These are phyloP conservation scores for Puntigrus tetrazona DNA, from an alignment of 2,113 vertebrate species.

Conservation along the genomic window DNA sequence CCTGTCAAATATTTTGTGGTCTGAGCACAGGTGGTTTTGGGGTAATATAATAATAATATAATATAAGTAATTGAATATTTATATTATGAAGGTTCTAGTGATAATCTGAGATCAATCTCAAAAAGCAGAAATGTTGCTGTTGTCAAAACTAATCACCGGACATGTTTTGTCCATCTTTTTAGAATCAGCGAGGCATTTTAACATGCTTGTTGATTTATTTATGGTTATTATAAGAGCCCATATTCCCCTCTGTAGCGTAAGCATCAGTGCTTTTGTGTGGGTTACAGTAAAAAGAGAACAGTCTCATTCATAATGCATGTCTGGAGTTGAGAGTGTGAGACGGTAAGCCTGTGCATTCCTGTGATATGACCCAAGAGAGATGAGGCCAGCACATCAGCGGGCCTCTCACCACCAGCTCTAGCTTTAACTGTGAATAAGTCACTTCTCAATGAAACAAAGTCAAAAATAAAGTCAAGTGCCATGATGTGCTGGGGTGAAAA, in stretches of 20 bases:
- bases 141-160: background rate
- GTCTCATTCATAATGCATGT: constrained; percentile 51
- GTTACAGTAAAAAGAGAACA: background rate
- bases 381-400: background rate
- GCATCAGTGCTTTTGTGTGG: constrained; percentile 1
- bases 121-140: background rate
- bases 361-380: constrained; percentile 44
- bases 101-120: background rate
- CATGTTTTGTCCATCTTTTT: background rate
- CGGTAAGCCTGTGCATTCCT: constrained; percentile 38
- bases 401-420: background rate
- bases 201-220: background rate
- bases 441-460: constrained; percentile 14
- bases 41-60: background rate
- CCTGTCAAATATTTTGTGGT: background rate
- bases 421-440: background rate
- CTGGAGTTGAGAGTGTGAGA: constrained; percentile 35
- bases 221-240: background rate
- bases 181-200: background rate
- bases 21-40: background rate
- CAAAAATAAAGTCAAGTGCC: background rate
- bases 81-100: background rate
- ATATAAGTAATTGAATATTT: background rate
- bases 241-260: background rate
- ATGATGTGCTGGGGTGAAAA: background rate